phyloP scores from a whole-genome alignment of 2,797 vertebrate species.

The Nannoperca australis region DNA sequence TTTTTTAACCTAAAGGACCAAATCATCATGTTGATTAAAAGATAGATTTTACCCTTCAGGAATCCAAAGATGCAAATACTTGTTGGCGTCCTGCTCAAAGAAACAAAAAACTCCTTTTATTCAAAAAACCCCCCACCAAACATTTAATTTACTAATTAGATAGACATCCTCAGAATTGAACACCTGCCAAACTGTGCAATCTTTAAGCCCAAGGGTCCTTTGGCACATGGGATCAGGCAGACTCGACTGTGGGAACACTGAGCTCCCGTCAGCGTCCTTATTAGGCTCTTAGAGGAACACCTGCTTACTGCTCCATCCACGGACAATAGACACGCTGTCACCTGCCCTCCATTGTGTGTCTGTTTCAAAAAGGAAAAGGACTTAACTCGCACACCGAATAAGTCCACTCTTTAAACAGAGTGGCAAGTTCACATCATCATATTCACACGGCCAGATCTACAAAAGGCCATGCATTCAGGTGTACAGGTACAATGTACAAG shows the following conservation, averaged over 20 bases:
- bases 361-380: background rate
- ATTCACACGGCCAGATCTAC: background rate
- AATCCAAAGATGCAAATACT: constrained; percentile 10
- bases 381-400: too few species aligned
- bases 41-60: constrained; percentile 4
- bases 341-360: constrained; percentile 12
- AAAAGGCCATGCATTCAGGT: constrained; percentile 23
- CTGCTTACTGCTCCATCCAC: constrained; percentile 34
- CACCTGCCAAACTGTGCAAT: background rate
- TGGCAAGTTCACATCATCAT: background rate
- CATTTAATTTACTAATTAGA: background rate
- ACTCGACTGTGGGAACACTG: constrained; percentile 46
- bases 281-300: constrained; percentile 50
- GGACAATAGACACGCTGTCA: constrained; percentile 41
- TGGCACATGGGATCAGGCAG: constrained; percentile 37
- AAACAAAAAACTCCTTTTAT: background rate
- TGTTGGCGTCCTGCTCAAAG: background rate
- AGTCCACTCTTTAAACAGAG: too few species aligned
- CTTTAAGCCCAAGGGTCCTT: constrained; percentile 12
- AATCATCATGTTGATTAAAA: constrained; percentile 13
- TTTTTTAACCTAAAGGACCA: constrained; percentile 42
- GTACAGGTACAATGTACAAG: background rate
- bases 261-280: constrained; percentile 18
- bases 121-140: too few species aligned
- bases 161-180: background rate